Conservation (phyloP, 2,888 invertebrate genomes). For the Yponomeuta evonymella region DNA sequence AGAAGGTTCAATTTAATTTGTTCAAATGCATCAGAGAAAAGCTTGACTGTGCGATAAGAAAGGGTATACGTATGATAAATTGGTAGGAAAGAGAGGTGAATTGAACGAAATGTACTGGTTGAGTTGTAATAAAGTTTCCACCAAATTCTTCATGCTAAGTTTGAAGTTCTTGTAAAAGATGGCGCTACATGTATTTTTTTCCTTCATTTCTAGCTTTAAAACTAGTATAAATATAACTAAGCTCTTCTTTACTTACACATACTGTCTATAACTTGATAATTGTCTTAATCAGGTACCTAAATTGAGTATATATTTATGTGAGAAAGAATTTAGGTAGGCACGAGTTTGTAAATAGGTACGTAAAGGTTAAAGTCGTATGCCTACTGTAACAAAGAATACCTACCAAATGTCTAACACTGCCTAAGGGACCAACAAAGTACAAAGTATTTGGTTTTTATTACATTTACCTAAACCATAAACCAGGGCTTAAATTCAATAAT, state of each 20-base stretch:
- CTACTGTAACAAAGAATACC: too few species aligned
- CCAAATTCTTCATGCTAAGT: constrained; percentile 46
- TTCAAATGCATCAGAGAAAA: constrained; percentile 36
- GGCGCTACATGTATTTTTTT: constrained; percentile 48
- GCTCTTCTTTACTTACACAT: neutral
- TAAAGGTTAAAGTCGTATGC: too few species aligned
- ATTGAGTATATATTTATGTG: too few species aligned
- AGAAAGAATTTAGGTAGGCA: too few species aligned
- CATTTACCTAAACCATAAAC: too few species aligned
- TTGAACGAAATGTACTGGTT: constrained; percentile 45
- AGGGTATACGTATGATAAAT: constrained; percentile 34
- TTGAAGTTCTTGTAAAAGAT: constrained; percentile 51
- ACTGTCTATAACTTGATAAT: too few species aligned
- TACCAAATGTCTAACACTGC: too few species aligned
- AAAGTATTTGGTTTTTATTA: too few species aligned
- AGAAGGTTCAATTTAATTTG: constrained; percentile 57
- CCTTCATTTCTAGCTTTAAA: constrained; percentile 6
- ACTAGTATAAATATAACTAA: neutral
- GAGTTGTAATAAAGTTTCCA: constrained; percentile 53
- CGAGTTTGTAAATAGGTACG: too few species aligned
- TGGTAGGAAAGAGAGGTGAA: constrained; percentile 44
- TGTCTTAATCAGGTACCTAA: too few species aligned
- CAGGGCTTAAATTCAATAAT: too few species aligned
- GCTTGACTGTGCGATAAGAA: constrained; percentile 42
- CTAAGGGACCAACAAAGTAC: too few species aligned